Percentiles rank a stretch among this genome's conserved stretches.
Evolutionary conservation across 2,797 vertebrate species (phyloP).

Genomic region (Denticeps clupeoides): DNA sequence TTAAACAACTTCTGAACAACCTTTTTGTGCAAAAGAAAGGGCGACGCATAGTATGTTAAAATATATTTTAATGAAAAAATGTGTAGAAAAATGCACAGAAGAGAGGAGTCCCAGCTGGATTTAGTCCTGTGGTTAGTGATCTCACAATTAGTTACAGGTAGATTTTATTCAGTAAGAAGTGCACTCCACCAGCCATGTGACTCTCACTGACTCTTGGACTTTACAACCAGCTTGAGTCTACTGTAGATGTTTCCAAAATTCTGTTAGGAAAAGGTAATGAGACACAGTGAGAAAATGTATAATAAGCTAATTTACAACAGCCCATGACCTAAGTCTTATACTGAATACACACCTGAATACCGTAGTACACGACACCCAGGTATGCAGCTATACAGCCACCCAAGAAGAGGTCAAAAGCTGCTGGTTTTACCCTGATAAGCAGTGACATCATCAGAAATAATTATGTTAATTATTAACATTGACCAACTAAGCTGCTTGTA

Average conservation of each 20-base stretch:
- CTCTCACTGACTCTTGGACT: constrained; percentile 53
- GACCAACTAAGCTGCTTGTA: too few relatives aligned
- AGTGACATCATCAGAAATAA: neutral
- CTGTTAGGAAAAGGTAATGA: constrained; percentile 36
- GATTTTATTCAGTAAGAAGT: neutral
- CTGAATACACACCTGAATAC: constrained; percentile 52
- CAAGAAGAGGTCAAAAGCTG: constrained; percentile 69
- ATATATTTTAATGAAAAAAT: constrained; percentile 3
- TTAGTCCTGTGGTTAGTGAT: too few relatives aligned
- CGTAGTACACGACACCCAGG: constrained; percentile 59
- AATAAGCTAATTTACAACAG: neutral
- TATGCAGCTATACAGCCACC: constrained; percentile 68
- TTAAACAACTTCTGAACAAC: too few relatives aligned
- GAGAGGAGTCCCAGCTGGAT: too few relatives aligned
- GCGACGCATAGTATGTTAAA: neutral
- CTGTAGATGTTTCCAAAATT: constrained; percentile 52
- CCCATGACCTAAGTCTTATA: neutral
- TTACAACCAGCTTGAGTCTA: constrained; percentile 51
- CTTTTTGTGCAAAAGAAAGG: too few relatives aligned
- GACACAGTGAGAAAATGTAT: neutral
- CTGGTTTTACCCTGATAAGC: constrained; percentile 65
- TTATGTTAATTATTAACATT: neutral
- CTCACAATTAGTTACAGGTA: constrained; percentile 10
- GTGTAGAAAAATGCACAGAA: constrained; percentile 17
- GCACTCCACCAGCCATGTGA: neutral